phyloP scores from a whole-genome alignment of 2,888 invertebrate genomes.

The Adela reaumurella region DNA sequence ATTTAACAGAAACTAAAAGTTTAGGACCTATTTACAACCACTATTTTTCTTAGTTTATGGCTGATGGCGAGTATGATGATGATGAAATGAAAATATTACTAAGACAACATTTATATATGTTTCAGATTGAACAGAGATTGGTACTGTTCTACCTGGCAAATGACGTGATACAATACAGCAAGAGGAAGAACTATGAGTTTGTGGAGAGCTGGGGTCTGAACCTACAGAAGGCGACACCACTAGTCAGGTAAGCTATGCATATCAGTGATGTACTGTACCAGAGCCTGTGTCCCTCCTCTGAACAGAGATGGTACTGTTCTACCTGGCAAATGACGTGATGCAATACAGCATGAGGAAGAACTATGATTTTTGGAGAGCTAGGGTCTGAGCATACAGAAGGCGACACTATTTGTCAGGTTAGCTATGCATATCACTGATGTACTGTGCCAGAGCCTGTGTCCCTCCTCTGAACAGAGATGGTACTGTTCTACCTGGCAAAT shows the following conservation, averaged over 20 bases:
- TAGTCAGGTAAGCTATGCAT: constrained; percentile 68
- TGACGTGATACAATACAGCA: constrained; percentile 96
- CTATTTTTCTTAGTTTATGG: too few relatives aligned
- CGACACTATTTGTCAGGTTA: constrained; percentile 82
- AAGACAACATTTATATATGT: too few relatives aligned
- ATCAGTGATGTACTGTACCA: too few relatives aligned
- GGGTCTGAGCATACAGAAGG: constrained; percentile 88
- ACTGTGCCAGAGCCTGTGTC: too few relatives aligned
- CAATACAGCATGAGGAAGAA: constrained; percentile 52
- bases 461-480: constrained; percentile 35
- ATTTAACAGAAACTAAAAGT: too few relatives aligned
- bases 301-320: constrained; percentile 75
- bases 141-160: constrained; percentile 93
- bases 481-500: constrained; percentile 91
- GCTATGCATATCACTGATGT: constrained; percentile 12
- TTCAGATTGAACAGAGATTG: constrained; percentile 70
- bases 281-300: too few relatives aligned
- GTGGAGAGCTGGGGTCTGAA: constrained; percentile 92
- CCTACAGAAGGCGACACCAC: constrained; percentile 84
- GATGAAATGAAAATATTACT: too few relatives aligned
- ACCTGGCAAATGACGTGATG: constrained; percentile 89
- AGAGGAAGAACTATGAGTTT: constrained; percentile 85
- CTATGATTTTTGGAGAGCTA: constrained; percentile 87
- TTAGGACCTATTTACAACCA: too few relatives aligned
- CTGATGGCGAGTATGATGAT: too few relatives aligned